These are phyloP conservation scores for Malthinus seriepunctatus DNA, from an alignment of 2,888 invertebrate genomes.

Conservation along the genomic window DNA sequence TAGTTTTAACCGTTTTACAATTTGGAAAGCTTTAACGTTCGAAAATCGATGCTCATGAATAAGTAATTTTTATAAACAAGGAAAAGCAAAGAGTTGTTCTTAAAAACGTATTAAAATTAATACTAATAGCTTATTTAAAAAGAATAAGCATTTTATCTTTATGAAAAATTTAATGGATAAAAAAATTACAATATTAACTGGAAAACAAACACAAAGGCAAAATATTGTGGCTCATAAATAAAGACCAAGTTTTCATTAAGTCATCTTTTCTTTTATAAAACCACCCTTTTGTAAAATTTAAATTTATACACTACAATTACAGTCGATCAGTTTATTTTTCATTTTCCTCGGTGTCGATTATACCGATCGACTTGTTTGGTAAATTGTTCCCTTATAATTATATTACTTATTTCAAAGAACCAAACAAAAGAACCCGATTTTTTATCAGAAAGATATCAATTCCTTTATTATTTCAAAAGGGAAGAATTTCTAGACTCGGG, in stretches of 20 bases:
- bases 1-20: too few species aligned
- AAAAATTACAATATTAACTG: conserved; percentile 9
- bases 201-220: conserved; percentile 12
- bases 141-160: too few species aligned
- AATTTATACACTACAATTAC: conserved; percentile 32
- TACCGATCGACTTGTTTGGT: conserved; percentile 21
- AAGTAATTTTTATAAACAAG: background rate
- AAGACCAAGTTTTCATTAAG: conserved; percentile 10
- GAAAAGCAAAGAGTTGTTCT: background rate
- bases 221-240: conserved; percentile 14
- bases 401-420: conserved; percentile 34
- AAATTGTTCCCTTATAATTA: conserved; percentile 33
- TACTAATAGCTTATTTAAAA: too few species aligned
- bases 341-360: conserved; percentile 10
- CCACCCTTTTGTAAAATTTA: conserved; percentile 36
- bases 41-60: background rate
- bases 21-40: too few species aligned
- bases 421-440: conserved; percentile 36
- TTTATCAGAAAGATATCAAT: conserved; percentile 33
- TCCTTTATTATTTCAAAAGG: conserved; percentile 26
- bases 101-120: too few species aligned
- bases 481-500: conserved; percentile 26
- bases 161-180: background rate
- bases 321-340: conserved; percentile 16
- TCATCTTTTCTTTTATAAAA: conserved; percentile 31